A percentile compares a stretch with the other conserved stretches of the same genome.
phyloP scores from a whole-genome alignment of 2,113 vertebrate genomes.

The Meriones unguiculatus region DNA sequence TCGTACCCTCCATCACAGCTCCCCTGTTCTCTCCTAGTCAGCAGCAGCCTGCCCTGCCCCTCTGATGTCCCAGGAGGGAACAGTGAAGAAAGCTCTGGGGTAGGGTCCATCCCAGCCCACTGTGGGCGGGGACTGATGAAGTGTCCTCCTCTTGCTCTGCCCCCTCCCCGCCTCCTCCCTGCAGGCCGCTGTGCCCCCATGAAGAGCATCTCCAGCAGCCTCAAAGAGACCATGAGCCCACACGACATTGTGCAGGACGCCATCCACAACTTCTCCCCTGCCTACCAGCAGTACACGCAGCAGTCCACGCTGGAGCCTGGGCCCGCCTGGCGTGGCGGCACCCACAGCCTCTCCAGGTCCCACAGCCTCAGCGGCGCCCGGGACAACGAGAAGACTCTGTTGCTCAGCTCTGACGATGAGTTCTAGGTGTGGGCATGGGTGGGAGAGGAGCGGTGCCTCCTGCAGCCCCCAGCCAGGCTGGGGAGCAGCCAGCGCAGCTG shows the following conservation, averaged over 20 bases:
- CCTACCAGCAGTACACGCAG: slow-evolving; percentile 98
- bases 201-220: slow-evolving; percentile 99
- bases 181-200: slow-evolving; percentile 96
- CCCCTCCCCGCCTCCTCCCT: background rate
- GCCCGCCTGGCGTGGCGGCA: slow-evolving; percentile 86
- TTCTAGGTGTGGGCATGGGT: slow-evolving; percentile 86
- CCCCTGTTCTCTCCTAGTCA: background rate
- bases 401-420: slow-evolving; percentile 97
- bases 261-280: slow-evolving; percentile 98
- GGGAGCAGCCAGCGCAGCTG: background rate
- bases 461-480: background rate
- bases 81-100: background rate
- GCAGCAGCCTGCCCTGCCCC: background rate
- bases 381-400: slow-evolving; percentile 95
- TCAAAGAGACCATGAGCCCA: slow-evolving; percentile 98
- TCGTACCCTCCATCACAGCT: no score
- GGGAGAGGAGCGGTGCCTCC: background rate
- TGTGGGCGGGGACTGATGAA: background rate
- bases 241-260: slow-evolving; percentile 97
- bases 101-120: background rate
- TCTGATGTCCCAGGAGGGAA: background rate
- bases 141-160: rapidly evolving
- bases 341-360: slow-evolving; percentile 90
- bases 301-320: slow-evolving; percentile 94
- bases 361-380: slow-evolving; percentile 92